Evolutionary conservation across 2,797 vertebrate species (phyloP), one percentile per base, ranked within the genome.

Genomic region (Chanos chanos): DNA sequence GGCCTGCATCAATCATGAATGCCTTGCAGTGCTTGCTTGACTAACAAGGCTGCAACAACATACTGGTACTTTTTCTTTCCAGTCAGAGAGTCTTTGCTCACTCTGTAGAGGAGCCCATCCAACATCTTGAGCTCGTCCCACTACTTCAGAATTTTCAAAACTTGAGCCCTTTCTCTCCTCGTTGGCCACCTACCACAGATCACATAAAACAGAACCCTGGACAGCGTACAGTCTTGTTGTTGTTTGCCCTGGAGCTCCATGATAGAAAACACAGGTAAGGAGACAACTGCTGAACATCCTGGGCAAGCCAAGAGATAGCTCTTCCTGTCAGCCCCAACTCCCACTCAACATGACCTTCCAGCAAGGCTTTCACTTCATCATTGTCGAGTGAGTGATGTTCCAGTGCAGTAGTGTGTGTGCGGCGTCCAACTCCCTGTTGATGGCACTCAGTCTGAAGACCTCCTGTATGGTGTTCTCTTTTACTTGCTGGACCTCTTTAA

Each of bases 261-360:
- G 10, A 41, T 7, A 3, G 4, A 41, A 7, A 41, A 41, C 4
- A 41, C 6, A 7, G 39, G 39, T 16, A 41, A 41, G 22, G 10
- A 4, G 5, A 25, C 1, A 61, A n/a, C 5, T 30, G 10, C 8
- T 61, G 18, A 0, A 49, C 21, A 15, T 61, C 21, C 7, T 39
- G 12, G 3, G 27, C 27, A 3, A 61, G 24, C 47, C 59, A 61
- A 28, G 22, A 51, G 7, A 61, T 16, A 6, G 15, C 19, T 18
- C 44, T 61, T 7, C 4, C 45, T 19, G 10, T 36, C 2, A 21
- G n/a, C 7, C 44, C 44, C 34, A 8, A 15, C 4, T 40, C 34
- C 47, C 47, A 61, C 24, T 51, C 47, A 15, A 28, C 25, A 9
- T 57, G 39, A n/a, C 59, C 31, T 0, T 19, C 45, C 8, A 51